These are phyloP conservation scores for Manis javanica DNA, from an alignment of 2,797 vertebrate genomes.

Conservation along the genomic window DNA sequence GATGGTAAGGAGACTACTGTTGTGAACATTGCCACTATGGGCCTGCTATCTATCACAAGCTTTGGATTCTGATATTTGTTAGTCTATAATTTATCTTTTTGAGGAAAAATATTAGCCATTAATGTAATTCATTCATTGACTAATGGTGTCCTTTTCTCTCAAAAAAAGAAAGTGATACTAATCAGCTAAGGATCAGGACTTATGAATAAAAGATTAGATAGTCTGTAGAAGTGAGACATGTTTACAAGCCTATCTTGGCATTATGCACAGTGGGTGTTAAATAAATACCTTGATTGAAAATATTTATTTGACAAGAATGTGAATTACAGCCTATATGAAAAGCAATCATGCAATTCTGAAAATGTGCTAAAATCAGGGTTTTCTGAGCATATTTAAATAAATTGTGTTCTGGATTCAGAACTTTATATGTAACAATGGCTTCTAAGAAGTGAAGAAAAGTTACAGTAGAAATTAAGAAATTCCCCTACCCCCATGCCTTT, in stretches of 20 bases:
- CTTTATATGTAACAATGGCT: background rate
- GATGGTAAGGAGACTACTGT: background rate
- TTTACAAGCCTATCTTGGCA: background rate
- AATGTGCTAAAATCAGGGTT: slow-evolving; percentile 8
- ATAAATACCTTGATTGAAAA: slow-evolving; percentile 7
- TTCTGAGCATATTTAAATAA: slow-evolving; percentile 13
- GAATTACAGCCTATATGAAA: background rate
- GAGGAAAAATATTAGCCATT: background rate
- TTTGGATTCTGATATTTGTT: background rate
- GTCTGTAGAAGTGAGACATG: background rate
- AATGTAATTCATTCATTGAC: background rate
- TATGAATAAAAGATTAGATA: background rate
- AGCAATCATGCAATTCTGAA: slow-evolving; percentile 11
- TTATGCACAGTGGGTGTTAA: background rate
- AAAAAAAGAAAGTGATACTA: slow-evolving; percentile 32
- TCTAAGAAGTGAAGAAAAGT: background rate
- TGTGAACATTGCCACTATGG: background rate
- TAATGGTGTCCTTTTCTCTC: background rate
- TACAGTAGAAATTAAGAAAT: background rate
- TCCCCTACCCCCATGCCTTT: accelerated
- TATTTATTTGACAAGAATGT: background rate
- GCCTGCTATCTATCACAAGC: background rate
- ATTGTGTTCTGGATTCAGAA: background rate
- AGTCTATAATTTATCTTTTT: background rate
- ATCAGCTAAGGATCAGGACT: background rate